phyloP scores from a whole-genome alignment of 2,888 invertebrate species.

The Drosophila heteroneura region DNA sequence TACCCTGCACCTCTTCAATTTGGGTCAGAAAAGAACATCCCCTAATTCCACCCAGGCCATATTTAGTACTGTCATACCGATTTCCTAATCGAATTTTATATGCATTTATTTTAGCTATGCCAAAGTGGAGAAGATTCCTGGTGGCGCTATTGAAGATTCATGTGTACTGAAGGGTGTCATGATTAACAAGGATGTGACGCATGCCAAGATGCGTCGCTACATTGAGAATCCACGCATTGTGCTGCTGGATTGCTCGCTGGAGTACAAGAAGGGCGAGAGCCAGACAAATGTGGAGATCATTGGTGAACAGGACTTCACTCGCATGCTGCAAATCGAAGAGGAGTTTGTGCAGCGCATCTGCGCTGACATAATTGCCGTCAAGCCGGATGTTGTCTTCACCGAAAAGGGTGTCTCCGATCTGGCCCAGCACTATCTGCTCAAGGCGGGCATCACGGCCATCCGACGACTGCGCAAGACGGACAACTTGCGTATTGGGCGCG shows the following conservation, averaged over 20 bases:
- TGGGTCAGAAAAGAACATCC: background rate
- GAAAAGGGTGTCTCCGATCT: constrained; percentile 99
- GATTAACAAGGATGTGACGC: constrained; percentile 99
- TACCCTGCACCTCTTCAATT: background rate
- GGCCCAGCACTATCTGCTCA: constrained; percentile 95
- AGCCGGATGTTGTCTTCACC: constrained; percentile 98
- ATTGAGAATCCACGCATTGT: constrained; percentile 98
- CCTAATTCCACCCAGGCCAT: background rate
- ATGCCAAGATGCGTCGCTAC: constrained; percentile 97
- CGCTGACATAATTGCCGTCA: constrained; percentile 96
- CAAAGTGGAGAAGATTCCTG: constrained; percentile 97
- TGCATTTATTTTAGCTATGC: constrained; percentile 89
- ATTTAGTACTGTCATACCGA: background rate
- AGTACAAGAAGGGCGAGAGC: constrained; percentile 99
- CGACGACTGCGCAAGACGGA: constrained; percentile 97
- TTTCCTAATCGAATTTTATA: background rate
- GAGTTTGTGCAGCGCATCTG: constrained; percentile 96
- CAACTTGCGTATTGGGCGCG: constrained; percentile 98
- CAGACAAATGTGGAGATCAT: constrained; percentile 98
- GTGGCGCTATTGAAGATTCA: constrained; percentile 97
- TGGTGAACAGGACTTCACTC: constrained; percentile 97
- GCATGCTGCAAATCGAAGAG: constrained; percentile 97
- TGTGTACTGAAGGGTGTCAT: constrained; percentile 97
- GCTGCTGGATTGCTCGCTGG: constrained; percentile 96
- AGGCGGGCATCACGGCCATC: constrained; percentile 91